phyloP scores from a whole-genome alignment of 2,888 invertebrate genomes.

The Cacoxenus indagator region DNA sequence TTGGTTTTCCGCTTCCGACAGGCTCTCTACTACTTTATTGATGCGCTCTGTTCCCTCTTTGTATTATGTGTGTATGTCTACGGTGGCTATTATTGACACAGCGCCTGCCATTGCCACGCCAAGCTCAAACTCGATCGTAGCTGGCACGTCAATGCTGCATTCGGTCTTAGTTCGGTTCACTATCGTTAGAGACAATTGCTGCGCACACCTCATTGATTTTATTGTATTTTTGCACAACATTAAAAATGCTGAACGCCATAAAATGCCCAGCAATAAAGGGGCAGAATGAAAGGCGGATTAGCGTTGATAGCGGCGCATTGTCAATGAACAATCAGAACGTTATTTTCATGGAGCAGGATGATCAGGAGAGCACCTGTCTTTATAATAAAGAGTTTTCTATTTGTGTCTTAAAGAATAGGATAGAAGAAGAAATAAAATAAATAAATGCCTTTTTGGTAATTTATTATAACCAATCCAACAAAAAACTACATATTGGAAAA shows the following conservation, averaged over 20 bases:
- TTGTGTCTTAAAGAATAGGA: too few relatives aligned
- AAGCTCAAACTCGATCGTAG: background rate
- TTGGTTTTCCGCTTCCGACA: conserved; percentile 39
- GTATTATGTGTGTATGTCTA: conserved; percentile 24
- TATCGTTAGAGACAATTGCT: conserved; percentile 39
- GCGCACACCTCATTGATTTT: conserved; percentile 67
- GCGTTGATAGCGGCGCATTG: conserved; percentile 20
- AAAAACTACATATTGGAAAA: background rate
- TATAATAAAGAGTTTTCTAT: too few relatives aligned
- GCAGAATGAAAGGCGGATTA: conserved; percentile 24
- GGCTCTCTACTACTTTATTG: conserved; percentile 16
- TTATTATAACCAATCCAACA: background rate
- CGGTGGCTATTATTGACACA: conserved; percentile 12
- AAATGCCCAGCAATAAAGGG: conserved; percentile 61
- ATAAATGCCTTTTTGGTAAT: too few relatives aligned
- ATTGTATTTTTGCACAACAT: conserved; percentile 60
- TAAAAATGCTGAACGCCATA: conserved; percentile 55
- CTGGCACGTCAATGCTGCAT: background rate
- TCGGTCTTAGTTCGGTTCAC: conserved; percentile 28
- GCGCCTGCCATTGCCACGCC: background rate
- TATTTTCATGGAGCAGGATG: background rate
- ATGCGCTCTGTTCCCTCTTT: conserved; percentile 37
- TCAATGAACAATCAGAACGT: conserved; percentile 29
- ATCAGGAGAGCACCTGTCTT: too few relatives aligned
- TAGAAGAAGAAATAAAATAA: too few relatives aligned